A percentile compares a stretch with the other conserved stretches of the same genome.
Evolutionary conservation across 2,113 vertebrate species (phyloP).

Genomic region (Lanius ludovicianus): DNA sequence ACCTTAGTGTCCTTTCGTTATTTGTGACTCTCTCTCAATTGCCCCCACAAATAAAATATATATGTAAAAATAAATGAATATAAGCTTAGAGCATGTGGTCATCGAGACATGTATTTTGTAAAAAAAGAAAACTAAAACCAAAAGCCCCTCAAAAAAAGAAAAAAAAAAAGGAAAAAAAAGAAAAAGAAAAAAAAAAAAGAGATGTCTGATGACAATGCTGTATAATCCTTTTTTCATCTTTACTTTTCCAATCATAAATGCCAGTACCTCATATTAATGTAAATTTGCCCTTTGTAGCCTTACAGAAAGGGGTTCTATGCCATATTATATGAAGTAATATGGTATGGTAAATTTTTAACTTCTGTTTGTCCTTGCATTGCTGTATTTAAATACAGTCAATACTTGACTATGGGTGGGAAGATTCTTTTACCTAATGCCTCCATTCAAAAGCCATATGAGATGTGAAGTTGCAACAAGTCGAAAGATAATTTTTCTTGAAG

Average conservation of each 20-base stretch:
- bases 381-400: conserved; percentile 39
- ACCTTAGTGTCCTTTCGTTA: conserved; percentile 80
- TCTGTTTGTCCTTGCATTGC: background rate
- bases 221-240: conserved; percentile 36
- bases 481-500: conserved; percentile 22
- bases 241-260: conserved; percentile 8
- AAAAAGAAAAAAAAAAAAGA: background rate
- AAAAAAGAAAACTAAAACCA: background rate
- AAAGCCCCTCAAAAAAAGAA: background rate
- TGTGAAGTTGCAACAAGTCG: background rate
- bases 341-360: background rate
- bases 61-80: conserved; percentile 46
- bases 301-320: conserved; percentile 4
- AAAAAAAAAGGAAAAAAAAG: background rate
- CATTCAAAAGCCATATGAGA: conserved; percentile 55
- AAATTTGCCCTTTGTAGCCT: conserved; percentile 1
- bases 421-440: conserved; percentile 26
- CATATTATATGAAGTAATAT: conserved; percentile 19
- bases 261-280: conserved; percentile 45
- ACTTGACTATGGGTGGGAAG: conserved; percentile 7
- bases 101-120: conserved; percentile 67
- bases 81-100: conserved; percentile 66
- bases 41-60: conserved; percentile 61
- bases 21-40: conserved; percentile 82
- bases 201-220: conserved; percentile 57